Conservation (phyloP, 35 echinoderm and acorn worm species). For the Lytechinus variegatus region DNA sequence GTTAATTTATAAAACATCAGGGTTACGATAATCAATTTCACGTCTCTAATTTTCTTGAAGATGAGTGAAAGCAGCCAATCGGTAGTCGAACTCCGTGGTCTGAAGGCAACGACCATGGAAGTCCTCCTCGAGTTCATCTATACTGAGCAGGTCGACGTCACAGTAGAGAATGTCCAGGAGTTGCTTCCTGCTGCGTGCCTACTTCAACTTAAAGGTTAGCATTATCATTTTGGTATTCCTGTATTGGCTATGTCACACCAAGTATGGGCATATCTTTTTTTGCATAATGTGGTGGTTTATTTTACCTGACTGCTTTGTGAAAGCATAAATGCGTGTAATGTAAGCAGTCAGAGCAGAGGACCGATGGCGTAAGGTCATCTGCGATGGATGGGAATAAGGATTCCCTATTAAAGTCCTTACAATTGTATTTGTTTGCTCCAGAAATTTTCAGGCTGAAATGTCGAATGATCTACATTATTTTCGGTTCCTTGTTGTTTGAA, state of each 20-base stretch:
- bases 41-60: constrained; percentile 17
- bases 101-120: constrained; percentile 70
- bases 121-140: constrained; percentile 68
- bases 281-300: too few relatives aligned
- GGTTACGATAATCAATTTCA: neutral
- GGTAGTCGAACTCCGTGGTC: constrained; percentile 60
- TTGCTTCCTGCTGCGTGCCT: constrained; percentile 73
- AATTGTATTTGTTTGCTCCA: too few relatives aligned
- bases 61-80: constrained; percentile 71
- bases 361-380: too few relatives aligned
- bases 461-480: too few relatives aligned
- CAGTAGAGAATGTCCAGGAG: constrained; percentile 78
- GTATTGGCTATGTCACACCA: neutral
- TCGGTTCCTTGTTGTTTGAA: too few relatives aligned
- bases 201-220: constrained; percentile 65
- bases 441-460: too few relatives aligned
- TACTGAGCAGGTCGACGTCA: constrained; percentile 70
- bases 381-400: too few relatives aligned
- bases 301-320: too few relatives aligned
- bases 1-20: too few relatives aligned
- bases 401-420: too few relatives aligned
- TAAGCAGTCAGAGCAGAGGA: too few relatives aligned
- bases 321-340: too few relatives aligned
- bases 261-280: neutral
- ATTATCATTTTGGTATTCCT: neutral